phyloP scores from a whole-genome alignment of 1,140 invertebrate species.

The Choristoneura fumiferana region DNA sequence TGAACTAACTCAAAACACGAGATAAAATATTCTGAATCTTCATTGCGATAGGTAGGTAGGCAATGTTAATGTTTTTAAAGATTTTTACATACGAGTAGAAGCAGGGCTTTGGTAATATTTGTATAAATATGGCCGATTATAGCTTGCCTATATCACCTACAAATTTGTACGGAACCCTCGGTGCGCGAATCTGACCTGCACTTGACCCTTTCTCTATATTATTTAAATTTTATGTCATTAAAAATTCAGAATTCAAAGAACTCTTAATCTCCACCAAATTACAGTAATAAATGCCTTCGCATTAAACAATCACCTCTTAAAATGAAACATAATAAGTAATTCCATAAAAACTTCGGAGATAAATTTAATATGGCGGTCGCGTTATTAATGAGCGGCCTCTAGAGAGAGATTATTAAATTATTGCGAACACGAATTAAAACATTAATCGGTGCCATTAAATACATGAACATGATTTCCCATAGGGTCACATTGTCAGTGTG shows the following conservation, averaged over 20 bases:
- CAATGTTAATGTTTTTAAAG: no score
- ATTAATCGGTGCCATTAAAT: conserved; percentile 52
- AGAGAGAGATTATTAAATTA: conserved; percentile 45
- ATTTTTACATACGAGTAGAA: no score
- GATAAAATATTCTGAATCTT: no score
- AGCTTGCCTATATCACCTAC: no score
- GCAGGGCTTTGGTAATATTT: no score
- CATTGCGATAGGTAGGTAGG: no score
- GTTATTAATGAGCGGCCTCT: conserved; percentile 8
- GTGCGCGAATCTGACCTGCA: no score
- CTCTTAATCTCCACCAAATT: neutral
- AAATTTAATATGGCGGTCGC: conserved; percentile 7
- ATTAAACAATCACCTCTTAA: conserved; percentile 8
- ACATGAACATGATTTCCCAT: conserved; percentile 43
- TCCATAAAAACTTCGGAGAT: conserved; percentile 11
- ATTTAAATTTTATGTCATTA: no score
- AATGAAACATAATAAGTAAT: neutral
- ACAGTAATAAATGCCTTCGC: neutral
- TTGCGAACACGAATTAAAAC: conserved; percentile 56
- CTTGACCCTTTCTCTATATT: no score
- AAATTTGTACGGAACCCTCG: no score
- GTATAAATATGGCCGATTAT: no score
- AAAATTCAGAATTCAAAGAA: neutral
- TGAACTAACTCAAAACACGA: no score
- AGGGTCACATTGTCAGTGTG: conserved; percentile 20